Conservation (phyloP, 2,113 vertebrate species). For the Corydoras maculifer region DNA sequence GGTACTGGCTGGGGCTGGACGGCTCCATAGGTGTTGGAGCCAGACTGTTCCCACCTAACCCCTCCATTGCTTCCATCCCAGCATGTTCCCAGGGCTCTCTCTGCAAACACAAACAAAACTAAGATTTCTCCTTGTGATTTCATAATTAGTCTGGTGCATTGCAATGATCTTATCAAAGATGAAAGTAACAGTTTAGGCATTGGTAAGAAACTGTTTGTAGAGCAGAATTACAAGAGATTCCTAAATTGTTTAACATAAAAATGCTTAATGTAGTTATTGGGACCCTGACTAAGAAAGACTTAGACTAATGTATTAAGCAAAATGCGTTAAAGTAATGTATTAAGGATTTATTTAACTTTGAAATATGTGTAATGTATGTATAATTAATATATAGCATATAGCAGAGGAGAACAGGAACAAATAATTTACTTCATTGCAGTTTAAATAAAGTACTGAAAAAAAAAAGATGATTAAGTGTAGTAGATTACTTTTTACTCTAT, state of each 20-base stretch:
- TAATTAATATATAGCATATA: too few relatives aligned
- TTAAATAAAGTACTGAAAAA: too few relatives aligned
- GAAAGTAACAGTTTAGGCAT: neutral
- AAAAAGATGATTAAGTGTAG: too few relatives aligned
- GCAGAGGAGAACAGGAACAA: too few relatives aligned
- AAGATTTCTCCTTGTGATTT: constrained; percentile 6
- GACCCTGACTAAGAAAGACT: neutral
- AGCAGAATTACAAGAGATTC: neutral
- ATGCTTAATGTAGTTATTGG: neutral
- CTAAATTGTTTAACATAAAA: neutral
- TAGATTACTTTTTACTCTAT: too few relatives aligned
- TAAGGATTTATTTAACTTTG: too few relatives aligned
- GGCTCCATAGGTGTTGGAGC: constrained; percentile 54
- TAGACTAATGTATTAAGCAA: too few relatives aligned
- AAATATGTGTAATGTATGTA: too few relatives aligned
- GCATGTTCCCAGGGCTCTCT: constrained; percentile 84
- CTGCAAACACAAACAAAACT: constrained; percentile 55
- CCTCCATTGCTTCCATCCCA: constrained; percentile 60
- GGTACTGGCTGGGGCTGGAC: constrained; percentile 60
- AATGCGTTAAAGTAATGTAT: too few relatives aligned
- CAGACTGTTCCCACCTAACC: constrained; percentile 63
- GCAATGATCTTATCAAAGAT: constrained; percentile 16
- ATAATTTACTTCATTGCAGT: too few relatives aligned
- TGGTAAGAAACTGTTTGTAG: neutral
- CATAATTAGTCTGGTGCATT: neutral